Evolutionary conservation across 2,888 invertebrate species (phyloP).

Genomic region (Hyles lineata): DNA sequence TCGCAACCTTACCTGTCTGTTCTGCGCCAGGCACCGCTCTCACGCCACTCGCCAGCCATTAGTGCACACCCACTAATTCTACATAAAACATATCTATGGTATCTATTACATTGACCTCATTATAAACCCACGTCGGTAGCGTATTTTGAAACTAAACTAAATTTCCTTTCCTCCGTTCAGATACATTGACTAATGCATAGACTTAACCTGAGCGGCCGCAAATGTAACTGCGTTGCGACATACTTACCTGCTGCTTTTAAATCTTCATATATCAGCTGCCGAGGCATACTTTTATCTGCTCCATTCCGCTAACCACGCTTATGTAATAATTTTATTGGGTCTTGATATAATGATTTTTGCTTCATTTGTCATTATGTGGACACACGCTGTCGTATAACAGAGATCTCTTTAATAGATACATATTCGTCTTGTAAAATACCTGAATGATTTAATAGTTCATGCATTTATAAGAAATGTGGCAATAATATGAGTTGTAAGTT

Average conservation of each 20-base stretch:
- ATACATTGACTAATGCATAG: conserved; percentile 15
- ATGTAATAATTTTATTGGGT: conserved; percentile 28
- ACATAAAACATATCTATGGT: conserved; percentile 67
- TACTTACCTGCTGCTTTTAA: conserved; percentile 20
- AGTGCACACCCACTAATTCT: conserved; percentile 79
- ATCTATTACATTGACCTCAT: conserved; percentile 69
- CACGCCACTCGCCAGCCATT: conserved; percentile 77
- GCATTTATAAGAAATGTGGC: not conserved
- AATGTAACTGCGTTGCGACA: conserved; percentile 13
- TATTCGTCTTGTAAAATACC: not conserved
- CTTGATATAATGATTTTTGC: conserved; percentile 36
- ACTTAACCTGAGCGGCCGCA: conserved; percentile 2
- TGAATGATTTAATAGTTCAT: conserved; percentile 10
- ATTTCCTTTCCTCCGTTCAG: conserved; percentile 1
- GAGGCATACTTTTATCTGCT: conserved; percentile 39
- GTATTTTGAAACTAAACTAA: conserved; percentile 39
- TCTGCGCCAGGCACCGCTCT: conserved; percentile 51
- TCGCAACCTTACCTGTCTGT: conserved; percentile 33
- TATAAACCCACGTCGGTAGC: conserved; percentile 61
- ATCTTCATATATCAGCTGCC: conserved; percentile 20
- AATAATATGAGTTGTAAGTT: too few relatives aligned
- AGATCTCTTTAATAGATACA: not conserved
- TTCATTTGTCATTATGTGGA: conserved; percentile 13
- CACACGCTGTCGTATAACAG: not conserved
- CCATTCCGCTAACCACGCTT: conserved; percentile 43